Conservation (phyloP, 2,113 vertebrate species). For the Panurus biarmicus region DNA sequence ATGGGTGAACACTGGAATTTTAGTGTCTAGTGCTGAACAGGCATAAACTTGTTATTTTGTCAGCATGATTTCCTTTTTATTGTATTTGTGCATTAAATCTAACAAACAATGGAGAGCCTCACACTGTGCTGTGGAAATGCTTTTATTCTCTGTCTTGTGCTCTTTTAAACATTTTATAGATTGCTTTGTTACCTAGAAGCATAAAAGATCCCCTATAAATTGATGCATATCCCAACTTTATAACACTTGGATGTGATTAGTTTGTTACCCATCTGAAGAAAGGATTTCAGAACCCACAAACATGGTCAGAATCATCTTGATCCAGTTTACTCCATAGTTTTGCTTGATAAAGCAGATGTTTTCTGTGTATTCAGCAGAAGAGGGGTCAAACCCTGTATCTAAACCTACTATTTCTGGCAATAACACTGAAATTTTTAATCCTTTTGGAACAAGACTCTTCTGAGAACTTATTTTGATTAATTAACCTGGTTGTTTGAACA, state of each 20-base stretch:
- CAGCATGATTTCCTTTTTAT: background rate
- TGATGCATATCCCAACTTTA: background rate
- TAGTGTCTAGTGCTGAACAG: background rate
- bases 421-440: background rate
- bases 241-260: background rate
- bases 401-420: conserved; percentile 9
- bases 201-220: background rate
- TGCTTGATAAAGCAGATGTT: background rate
- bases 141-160: background rate
- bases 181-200: background rate
- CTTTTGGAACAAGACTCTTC: background rate
- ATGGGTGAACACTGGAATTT: background rate
- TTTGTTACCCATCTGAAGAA: background rate
- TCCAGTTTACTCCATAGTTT: background rate
- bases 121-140: background rate
- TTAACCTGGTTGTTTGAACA: background rate
- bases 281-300: background rate
- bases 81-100: background rate
- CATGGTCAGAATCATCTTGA: background rate
- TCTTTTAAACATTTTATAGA: background rate
- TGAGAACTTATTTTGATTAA: background rate
- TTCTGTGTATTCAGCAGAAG: background rate
- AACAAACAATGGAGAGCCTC: background rate
- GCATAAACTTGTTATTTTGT: background rate
- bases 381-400: background rate